phyloP scores from a whole-genome alignment of 2,888 invertebrate genomes.

The Liopterus haemorrhoidalis region DNA sequence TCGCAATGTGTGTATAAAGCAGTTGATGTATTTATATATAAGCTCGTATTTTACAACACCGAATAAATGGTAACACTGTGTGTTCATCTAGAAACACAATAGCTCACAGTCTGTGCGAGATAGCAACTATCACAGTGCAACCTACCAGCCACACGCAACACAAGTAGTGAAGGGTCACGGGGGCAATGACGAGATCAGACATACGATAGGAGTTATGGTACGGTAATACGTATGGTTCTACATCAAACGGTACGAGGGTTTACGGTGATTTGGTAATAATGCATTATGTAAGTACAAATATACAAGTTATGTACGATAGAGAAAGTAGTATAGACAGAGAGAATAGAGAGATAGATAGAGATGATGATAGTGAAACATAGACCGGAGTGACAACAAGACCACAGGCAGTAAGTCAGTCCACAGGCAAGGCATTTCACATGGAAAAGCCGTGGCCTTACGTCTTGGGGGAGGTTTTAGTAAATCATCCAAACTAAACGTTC shows the following conservation, averaged over 20 bases:
- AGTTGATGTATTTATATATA: neutral
- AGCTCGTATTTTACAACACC: neutral
- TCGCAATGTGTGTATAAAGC: neutral
- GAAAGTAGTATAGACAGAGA: conserved; percentile 30
- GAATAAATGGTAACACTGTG: conserved; percentile 10
- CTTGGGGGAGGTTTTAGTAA: conserved; percentile 76
- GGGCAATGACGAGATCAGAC: conserved; percentile 12
- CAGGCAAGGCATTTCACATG: conserved; percentile 25
- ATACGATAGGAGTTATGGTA: too few relatives aligned
- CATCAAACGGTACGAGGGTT: too few relatives aligned
- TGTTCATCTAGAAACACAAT: conserved; percentile 13
- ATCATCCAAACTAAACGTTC: conserved; percentile 85
- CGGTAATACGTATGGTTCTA: neutral
- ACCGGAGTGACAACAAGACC: conserved; percentile 18
- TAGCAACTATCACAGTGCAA: conserved; percentile 39
- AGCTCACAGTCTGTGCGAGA: conserved; percentile 13
- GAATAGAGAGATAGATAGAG: conserved; percentile 15
- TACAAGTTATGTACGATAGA: conserved; percentile 15
- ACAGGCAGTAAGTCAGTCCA: conserved; percentile 18
- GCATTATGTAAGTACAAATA: neutral
- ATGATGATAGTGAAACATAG: conserved; percentile 13
- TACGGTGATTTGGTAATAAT: too few relatives aligned
- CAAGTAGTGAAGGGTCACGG: conserved; percentile 35
- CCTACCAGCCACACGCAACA: conserved; percentile 50
- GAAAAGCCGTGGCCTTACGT: conserved; percentile 58